Conservation (phyloP, 2,113 vertebrate species). For the Oxyura jamaicensis region DNA sequence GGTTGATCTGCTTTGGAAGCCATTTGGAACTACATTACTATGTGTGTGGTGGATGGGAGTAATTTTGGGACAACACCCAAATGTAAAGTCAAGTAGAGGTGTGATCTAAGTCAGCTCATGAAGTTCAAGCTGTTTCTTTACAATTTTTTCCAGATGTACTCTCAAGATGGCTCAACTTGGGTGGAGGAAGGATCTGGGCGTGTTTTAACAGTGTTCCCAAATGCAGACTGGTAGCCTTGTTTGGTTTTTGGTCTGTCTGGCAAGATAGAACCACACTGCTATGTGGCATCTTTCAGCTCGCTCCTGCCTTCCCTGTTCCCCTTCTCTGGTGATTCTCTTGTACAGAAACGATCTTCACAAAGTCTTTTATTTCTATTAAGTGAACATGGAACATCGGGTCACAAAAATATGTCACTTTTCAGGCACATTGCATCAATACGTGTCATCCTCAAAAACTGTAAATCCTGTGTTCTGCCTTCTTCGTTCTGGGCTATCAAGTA, state of each 20-base stretch:
- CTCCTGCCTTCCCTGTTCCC: not conserved
- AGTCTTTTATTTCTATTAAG: not conserved
- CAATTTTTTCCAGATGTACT: not conserved
- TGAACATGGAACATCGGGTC: not conserved
- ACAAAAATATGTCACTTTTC: not conserved
- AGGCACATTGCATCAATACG: not conserved
- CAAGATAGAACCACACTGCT: not conserved
- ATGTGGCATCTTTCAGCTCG: not conserved
- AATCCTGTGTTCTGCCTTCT: not conserved
- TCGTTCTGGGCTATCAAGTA: not conserved
- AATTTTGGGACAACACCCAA: conserved; percentile 7
- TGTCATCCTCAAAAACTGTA: not conserved
- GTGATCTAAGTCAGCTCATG: not conserved
- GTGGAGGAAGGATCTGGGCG: not conserved
- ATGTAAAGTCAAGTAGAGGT: conserved; percentile 16
- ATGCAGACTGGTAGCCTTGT: not conserved
- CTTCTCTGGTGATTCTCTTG: not conserved
- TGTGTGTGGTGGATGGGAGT: not conserved
- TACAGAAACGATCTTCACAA: not conserved
- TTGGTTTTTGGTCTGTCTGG: not conserved
- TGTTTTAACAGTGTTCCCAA: not conserved
- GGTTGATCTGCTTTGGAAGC: not conserved
- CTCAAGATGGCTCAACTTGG: not conserved
- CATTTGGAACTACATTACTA: not conserved
- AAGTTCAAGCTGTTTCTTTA: conserved; percentile 24